phyloP scores from a whole-genome alignment of 64 coral and sea anemone genomes.

The Pocillopora verrucosa region DNA sequence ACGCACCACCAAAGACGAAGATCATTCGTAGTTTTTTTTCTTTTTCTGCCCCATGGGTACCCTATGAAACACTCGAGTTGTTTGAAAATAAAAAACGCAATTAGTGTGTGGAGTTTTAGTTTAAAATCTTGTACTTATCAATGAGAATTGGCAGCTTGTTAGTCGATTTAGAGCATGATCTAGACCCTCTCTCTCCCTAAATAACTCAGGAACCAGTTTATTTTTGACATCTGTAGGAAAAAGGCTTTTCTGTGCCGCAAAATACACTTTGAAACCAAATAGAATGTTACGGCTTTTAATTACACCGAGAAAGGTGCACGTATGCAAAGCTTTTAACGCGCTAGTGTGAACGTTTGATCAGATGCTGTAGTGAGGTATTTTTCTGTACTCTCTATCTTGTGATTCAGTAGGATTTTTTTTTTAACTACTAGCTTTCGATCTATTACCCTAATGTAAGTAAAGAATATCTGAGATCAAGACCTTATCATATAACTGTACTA shows the following conservation, averaged over 20 bases:
- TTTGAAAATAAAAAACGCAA: neutral
- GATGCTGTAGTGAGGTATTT: neutral
- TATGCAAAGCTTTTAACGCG: neutral
- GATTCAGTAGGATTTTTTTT: constrained; percentile 1
- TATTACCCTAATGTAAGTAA: no score
- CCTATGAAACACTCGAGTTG: neutral
- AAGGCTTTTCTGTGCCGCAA: neutral
- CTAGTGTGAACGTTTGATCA: constrained; percentile 19
- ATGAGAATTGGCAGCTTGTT: neutral
- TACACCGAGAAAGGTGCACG: neutral
- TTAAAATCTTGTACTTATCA: neutral
- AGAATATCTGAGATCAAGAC: no score
- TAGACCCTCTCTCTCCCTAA: neutral
- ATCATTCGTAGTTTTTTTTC: neutral
- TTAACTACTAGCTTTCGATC: no score
- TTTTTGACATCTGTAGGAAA: constrained; percentile 5
- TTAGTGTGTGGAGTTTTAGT: neutral
- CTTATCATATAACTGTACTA: no score
- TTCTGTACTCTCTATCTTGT: constrained; percentile 24
- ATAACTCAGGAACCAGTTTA: neutral
- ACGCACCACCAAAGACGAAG: neutral
- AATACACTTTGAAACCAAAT: neutral
- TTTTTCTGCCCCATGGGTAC: neutral
- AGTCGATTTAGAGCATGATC: neutral
- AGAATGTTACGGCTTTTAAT: constrained; percentile 10